Evolutionary conservation across 2,888 invertebrate species (phyloP).

Genomic region (Nomada goodeniana): DNA sequence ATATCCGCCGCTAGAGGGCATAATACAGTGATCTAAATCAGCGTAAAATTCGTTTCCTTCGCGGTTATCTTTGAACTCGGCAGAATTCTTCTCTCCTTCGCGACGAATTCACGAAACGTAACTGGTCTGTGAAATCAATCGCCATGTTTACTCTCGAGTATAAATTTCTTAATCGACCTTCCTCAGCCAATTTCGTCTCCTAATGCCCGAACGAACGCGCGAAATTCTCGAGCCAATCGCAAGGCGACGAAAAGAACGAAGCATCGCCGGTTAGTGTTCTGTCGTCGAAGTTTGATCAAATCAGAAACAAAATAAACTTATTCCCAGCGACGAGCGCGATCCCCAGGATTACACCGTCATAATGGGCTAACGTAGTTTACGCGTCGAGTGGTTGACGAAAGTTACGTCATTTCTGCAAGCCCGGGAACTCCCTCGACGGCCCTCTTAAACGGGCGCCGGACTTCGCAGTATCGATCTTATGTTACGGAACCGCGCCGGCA

Average conservation of each 20-base stretch:
- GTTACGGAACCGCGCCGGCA: constrained; percentile 8
- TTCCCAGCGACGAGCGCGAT: neutral
- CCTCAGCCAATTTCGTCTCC: no score
- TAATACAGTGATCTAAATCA: no score
- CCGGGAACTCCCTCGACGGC: neutral
- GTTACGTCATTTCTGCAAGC: constrained; percentile 34
- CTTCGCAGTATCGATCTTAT: constrained; percentile 44
- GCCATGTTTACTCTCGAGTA: no score
- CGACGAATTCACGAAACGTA: no score
- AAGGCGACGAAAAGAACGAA: no score
- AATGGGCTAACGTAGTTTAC: constrained; percentile 48
- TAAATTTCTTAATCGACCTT: neutral
- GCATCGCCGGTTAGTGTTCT: neutral
- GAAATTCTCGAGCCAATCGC: no score
- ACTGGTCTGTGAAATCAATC: neutral
- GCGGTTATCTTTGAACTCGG: no score
- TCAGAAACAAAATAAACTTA: constrained; percentile 25
- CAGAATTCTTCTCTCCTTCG: no score
- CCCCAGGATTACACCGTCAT: constrained; percentile 21
- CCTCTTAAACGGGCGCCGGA: constrained; percentile 23
- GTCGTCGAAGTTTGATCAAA: neutral
- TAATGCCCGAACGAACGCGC: no score
- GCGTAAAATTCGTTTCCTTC: no score
- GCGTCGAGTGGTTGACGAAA: constrained; percentile 36
- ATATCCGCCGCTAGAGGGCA: no score